Conservation (phyloP, 2,888 invertebrate species). For the Eupeodes latifasciatus region DNA sequence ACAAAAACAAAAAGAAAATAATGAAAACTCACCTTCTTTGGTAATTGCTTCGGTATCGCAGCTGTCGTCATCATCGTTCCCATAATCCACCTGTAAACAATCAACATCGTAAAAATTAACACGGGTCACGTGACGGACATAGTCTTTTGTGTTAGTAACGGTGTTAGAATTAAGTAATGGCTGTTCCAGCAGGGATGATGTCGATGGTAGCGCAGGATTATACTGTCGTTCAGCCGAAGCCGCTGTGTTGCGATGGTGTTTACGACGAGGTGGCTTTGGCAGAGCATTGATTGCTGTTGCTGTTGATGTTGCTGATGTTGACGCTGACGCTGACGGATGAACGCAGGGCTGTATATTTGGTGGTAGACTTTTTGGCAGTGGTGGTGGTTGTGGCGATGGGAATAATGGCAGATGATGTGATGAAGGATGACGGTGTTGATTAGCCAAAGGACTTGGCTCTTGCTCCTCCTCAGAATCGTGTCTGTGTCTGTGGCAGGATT, state of each 20-base stretch:
- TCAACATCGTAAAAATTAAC: conserved; percentile 85
- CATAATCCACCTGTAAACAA: conserved; percentile 85
- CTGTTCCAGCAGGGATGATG: conserved; percentile 64
- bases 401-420: conserved; percentile 67
- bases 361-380: conserved; percentile 78
- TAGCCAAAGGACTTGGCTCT: conserved; percentile 31
- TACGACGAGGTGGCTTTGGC: background rate
- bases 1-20: conserved; percentile 16
- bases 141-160: conserved; percentile 80
- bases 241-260: conserved; percentile 64
- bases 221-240: conserved; percentile 47
- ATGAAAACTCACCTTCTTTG: conserved; percentile 90
- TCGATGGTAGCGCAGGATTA: conserved; percentile 49
- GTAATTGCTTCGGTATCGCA: conserved; percentile 93
- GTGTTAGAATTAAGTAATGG: conserved; percentile 77
- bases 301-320: conserved; percentile 70
- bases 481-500: conserved; percentile 24
- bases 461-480: conserved; percentile 34
- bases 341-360: conserved; percentile 76
- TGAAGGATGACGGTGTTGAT: conserved; percentile 53
- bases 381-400: conserved; percentile 77
- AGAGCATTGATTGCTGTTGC: conserved; percentile 5
- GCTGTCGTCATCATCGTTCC: conserved; percentile 87
- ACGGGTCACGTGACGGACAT: conserved; percentile 84
- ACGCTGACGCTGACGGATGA: conserved; percentile 78